Conservation (phyloP, 2,113 vertebrate species). For the Galbula dea region DNA sequence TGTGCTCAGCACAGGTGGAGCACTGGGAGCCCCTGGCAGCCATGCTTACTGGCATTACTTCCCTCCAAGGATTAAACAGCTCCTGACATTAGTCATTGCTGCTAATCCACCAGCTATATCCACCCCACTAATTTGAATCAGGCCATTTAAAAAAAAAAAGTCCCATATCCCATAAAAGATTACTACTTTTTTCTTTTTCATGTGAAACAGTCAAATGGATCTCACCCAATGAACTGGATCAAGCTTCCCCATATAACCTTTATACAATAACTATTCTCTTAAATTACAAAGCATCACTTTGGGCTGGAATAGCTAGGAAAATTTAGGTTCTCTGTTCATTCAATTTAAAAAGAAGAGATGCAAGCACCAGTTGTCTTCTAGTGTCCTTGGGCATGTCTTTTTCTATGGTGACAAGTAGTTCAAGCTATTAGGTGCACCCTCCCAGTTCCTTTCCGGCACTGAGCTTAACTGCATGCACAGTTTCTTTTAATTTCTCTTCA, state of each 20-base stretch:
- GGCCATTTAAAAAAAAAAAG: not conserved
- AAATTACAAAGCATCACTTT: constrained; percentile 1
- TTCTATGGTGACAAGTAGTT: not conserved
- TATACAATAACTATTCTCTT: not conserved
- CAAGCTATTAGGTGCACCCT: not conserved
- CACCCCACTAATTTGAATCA: not conserved
- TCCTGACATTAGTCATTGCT: not conserved
- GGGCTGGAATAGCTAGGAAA: constrained; percentile 3
- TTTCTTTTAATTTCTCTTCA: not conserved
- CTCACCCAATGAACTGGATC: not conserved
- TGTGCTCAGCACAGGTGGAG: not conserved
- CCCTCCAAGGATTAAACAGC: not conserved
- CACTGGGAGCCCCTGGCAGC: not conserved
- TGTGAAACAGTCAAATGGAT: not conserved
- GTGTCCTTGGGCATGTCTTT: not conserved
- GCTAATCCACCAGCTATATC: not conserved
- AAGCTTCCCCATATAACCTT: not conserved
- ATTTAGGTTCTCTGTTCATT: not conserved
- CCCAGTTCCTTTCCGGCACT: not conserved
- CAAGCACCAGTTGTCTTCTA: not conserved
- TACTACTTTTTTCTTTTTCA: not conserved
- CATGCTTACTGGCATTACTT: not conserved
- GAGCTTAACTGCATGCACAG: not conserved
- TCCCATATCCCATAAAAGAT: not conserved
- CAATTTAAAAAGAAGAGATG: not conserved